Evolutionary conservation across 2,113 vertebrate genomes (phyloP).

Genomic region (Menura novaehollandiae): DNA sequence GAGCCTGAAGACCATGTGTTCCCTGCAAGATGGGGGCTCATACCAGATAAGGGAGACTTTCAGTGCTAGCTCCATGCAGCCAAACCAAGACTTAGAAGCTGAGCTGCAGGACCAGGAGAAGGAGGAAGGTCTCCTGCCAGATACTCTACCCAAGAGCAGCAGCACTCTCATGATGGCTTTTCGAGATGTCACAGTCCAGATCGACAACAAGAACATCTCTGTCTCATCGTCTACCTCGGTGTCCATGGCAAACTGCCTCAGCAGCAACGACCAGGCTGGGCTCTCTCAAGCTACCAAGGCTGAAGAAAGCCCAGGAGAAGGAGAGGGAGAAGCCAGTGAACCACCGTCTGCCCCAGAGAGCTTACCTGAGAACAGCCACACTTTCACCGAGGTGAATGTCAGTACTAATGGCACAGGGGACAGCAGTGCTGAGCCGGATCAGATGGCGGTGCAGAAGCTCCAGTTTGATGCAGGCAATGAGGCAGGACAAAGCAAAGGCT

Average conservation of each 20-base stretch:
- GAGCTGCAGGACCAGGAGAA: slow-evolving; percentile 78
- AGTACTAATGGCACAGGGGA: not conserved
- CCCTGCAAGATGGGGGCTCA: slow-evolving; percentile 80
- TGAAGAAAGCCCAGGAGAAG: slow-evolving; percentile 38
- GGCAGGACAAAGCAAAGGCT: slow-evolving; percentile 69
- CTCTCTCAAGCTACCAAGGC: slow-evolving; percentile 36
- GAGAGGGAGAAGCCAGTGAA: slow-evolving; percentile 25
- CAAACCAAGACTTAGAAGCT: slow-evolving; percentile 67
- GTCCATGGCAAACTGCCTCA: slow-evolving; percentile 86
- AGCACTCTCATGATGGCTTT: slow-evolving; percentile 98
- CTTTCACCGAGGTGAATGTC: not conserved
- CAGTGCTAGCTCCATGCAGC: slow-evolving; percentile 66
- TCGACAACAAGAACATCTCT: slow-evolving; percentile 94
- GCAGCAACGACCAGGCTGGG: slow-evolving; percentile 19
- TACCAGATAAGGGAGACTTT: slow-evolving; percentile 92
- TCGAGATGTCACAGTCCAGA: slow-evolving; percentile 95
- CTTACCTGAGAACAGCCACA: slow-evolving; percentile 35
- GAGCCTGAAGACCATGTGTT: slow-evolving; percentile 96
- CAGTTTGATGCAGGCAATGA: slow-evolving; percentile 35
- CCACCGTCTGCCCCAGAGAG: not conserved
- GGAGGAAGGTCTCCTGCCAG: slow-evolving; percentile 63
- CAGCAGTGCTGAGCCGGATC: not conserved
- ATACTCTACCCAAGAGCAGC: slow-evolving; percentile 83
- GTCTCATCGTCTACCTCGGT: slow-evolving; percentile 91
- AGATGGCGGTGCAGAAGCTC: slow-evolving; percentile 55